Evolutionary conservation across 2,888 invertebrate species (phyloP), one percentile per base, ranked within the genome.

Genomic region (Nudaria mundana): DNA sequence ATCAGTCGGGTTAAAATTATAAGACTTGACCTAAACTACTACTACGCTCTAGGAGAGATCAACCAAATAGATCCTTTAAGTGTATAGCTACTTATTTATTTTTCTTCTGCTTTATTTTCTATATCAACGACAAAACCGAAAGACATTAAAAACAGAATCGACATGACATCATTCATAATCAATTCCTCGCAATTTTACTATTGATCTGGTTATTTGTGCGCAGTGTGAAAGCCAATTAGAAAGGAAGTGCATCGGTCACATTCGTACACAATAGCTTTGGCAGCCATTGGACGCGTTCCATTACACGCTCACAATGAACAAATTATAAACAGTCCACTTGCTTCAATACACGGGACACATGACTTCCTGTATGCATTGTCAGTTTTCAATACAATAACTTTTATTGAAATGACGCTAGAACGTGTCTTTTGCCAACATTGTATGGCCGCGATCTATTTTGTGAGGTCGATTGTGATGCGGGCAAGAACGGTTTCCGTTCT

Each of bases 261-360:
- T 52, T 42, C 54, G 52, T 61, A 64, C 62, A 81, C 84, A 86
- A 86, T 76, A 72, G 60, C 34, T 44, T 48, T 52, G 69, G 59
- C 61, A 52, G 62, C 58, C 44, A 33, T 63, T 69, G 75, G 76
- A 71, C 81, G 79, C 81, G 80, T 77, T 79, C 76, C 76, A 76
- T 80, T 78, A 75, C 69, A 56, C 56, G 63, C 48, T 61, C 69
- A 87, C 86, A 88, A 87, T 84, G 76, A 67, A 81, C 86, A 83
- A 86, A 88, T 88, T 87, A 87, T 88, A 86, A 86, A 86, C 88
- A 88, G 83, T 81, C 80, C 85, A 86, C 86, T 87, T 84, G 84
- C 81, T 70, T 71, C 81, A 77, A 81, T 78, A 82, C 81, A 75
- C 75, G 70, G 60, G 66, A 73, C 82, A 74, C 81, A 82, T 82